A percentile compares a stretch with the other conserved stretches of the same genome.
Conservation (phyloP, 2,113 vertebrate genomes). For the Xenopus tropicalis region UCB_Xtro_10.0 CM004450.2:2847001-2847500, state of each 20-base stretch:
- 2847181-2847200: constrained; percentile 97
- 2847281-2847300: constrained; percentile 96
- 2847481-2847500: background rate
- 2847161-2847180: constrained; percentile 98
- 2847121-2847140: constrained; percentile 87
- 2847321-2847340: constrained; percentile 98
- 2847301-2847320: constrained; percentile 93
- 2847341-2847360: constrained; percentile 95
- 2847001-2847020: background rate
- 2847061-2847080: constrained; percentile 12
- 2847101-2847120: constrained; percentile 66
- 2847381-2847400: constrained; percentile 93
- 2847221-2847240: constrained; percentile 94
- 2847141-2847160: constrained; percentile 99
- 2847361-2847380: constrained; percentile 92
- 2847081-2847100: constrained; percentile 15
- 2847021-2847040: background rate
- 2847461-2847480: constrained; percentile 63
- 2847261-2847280: constrained; percentile 97
- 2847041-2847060: too few relatives aligned
- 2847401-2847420: constrained; percentile 95
- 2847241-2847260: constrained; percentile 95
- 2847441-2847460: constrained; percentile 93
- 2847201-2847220: constrained; percentile 97
- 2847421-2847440: constrained; percentile 85